Base-by-base conservation (phyloP, 2,113 vertebrate species). In the Phoenicopterus ruber region DNA sequence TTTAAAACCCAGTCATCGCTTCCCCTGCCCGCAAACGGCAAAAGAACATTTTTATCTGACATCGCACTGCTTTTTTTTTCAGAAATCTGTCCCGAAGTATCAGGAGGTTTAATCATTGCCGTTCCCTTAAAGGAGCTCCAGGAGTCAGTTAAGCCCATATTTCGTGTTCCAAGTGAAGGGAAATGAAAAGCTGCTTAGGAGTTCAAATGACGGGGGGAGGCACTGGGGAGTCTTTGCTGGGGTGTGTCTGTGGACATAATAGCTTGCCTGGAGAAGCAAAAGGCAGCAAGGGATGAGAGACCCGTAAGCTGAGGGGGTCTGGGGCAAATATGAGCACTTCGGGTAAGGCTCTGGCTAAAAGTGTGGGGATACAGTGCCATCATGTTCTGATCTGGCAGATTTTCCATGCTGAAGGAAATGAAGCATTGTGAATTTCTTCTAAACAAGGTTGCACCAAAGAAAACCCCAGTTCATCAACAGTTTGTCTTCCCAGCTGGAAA, bases 171-270 rank as follows among this genome's bases (percentile, higher is more conserved):
- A 69, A 88, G 77, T 73, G 58, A 90, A 94, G 49, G 49, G 54
- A 90, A 90, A 82, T 54, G 18, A 88, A 95, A 95, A 96, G 90
- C 82, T 92, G 40, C 76, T 94, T 86, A 86, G 40, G 70, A 74
- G 67, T 77, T 92, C 29, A 52, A 61, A 74, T 52, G 61, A 7
- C 47, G 13, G 6, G 17, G 15, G 54, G 24, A 49, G 21, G 36
- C 36, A 76, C 36, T 91, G 66, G 32, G 49, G 32, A 80, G 36
- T 31, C 13, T 90, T 82, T 94, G 7, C 42, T 80, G 49, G 66
- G 66, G 49, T 92, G 65, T 76, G 78, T 61, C 65, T 52, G 49
- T 74, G 44, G 44, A 26, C 89, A 44, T 38, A 69, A 31, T 34
- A 92, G 32, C 11, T 85, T 65, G 34, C 49, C n/a, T 18, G 25